Evolutionary conservation across 2,113 vertebrate species (phyloP).

Genomic region (Hiodon alosoides): DNA sequence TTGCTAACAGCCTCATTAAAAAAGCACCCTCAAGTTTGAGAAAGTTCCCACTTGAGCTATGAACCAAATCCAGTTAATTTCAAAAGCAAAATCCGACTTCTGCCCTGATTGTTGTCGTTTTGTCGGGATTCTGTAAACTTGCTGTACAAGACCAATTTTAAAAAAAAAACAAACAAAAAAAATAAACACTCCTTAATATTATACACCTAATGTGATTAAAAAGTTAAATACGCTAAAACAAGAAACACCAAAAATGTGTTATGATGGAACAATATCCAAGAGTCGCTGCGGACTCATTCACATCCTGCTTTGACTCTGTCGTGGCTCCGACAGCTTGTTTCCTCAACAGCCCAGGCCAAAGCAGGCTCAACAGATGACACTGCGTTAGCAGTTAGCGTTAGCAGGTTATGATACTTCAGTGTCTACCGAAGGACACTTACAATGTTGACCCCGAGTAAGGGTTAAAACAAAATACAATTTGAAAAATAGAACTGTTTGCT

Average conservation of each 20-base stretch:
- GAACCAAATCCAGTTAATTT: constrained; percentile 61
- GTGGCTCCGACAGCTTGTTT: background rate
- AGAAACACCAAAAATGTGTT: constrained; percentile 1
- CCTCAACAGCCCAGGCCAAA: background rate
- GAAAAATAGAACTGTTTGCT: background rate
- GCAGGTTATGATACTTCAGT: constrained; percentile 5
- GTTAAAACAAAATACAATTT: background rate
- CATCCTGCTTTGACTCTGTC: background rate
- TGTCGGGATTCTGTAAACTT: constrained; percentile 49
- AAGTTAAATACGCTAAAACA: background rate
- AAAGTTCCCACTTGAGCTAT: constrained; percentile 40
- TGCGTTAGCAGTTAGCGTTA: background rate
- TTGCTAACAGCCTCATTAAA: constrained; percentile 34
- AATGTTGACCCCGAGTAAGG: constrained; percentile 10
- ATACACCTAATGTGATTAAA: background rate
- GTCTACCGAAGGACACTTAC: constrained; percentile 2
- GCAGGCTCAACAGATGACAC: background rate
- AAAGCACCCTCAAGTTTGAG: constrained; percentile 55
- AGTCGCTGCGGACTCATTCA: background rate
- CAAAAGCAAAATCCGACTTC: constrained; percentile 51
- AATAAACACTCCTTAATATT: background rate
- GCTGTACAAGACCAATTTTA: background rate
- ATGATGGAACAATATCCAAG: constrained; percentile 1
- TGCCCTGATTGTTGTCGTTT: constrained; percentile 41
- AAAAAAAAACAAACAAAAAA: background rate